Conservation (phyloP, 2,888 invertebrate genomes). For the Ephialtes manifestator region DNA sequence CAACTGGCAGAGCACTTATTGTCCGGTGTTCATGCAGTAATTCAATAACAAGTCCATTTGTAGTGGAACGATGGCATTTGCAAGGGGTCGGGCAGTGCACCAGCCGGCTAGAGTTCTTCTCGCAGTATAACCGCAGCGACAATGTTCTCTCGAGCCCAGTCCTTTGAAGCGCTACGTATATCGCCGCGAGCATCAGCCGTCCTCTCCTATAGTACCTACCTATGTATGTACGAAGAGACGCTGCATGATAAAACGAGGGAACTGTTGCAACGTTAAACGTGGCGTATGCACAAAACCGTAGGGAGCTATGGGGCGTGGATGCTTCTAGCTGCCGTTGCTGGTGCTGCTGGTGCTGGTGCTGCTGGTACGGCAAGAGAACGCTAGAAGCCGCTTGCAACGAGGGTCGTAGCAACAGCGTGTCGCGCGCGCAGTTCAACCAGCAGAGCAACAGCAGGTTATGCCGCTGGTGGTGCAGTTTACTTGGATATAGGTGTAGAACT, state of each 20-base stretch:
- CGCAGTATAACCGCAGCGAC: slow-evolving; percentile 18
- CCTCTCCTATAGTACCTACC: slow-evolving; percentile 14
- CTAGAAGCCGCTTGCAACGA: slow-evolving; percentile 23
- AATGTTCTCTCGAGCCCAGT: slow-evolving; percentile 46
- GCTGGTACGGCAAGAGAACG: slow-evolving; percentile 44
- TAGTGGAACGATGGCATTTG: background rate
- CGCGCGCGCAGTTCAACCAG: slow-evolving; percentile 53
- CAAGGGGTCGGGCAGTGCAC: slow-evolving; percentile 12
- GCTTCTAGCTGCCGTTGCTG: slow-evolving; percentile 17
- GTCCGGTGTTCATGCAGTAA: slow-evolving; percentile 7
- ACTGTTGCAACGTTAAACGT: slow-evolving; percentile 62
- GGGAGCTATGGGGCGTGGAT: slow-evolving; percentile 65
- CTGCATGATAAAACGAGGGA: slow-evolving; percentile 52
- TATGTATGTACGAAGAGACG: slow-evolving; percentile 13
- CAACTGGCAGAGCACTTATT: background rate
- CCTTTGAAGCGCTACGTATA: slow-evolving; percentile 52
- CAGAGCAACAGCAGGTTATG: slow-evolving; percentile 62
- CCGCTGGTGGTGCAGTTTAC: slow-evolving; percentile 53
- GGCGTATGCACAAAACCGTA: slow-evolving; percentile 66
- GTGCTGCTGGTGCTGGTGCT: background rate
- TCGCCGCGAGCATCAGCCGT: slow-evolving; percentile 47
- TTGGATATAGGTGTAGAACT: slow-evolving; percentile 32
- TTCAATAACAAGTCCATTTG: slow-evolving; percentile 19
- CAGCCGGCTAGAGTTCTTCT: slow-evolving; percentile 32
- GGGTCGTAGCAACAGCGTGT: slow-evolving; percentile 65